phyloP scores from a whole-genome alignment of 30 jellyfish, hydroid and myxozoan species.

The Pseudorhiza aurosa region DNA sequence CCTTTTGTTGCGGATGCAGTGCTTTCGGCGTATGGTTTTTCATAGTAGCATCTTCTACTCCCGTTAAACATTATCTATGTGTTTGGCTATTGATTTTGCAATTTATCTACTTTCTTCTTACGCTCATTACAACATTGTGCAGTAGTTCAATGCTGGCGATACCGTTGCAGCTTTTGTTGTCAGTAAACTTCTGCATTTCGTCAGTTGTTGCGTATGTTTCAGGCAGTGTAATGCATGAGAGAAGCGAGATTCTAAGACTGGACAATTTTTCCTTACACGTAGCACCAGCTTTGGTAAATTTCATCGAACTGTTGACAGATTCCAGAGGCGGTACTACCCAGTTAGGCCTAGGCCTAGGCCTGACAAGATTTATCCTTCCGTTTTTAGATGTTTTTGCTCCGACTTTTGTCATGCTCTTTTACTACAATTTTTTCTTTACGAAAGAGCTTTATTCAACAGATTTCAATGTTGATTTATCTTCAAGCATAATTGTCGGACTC shows the following conservation, averaged over 20 bases:
- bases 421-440: conserved; percentile 6
- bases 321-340: neutral
- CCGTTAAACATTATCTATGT: conserved; percentile 32
- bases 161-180: conserved; percentile 1
- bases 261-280: conserved; percentile 38
- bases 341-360: too few relatives aligned
- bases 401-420: neutral
- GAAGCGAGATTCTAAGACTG: neutral
- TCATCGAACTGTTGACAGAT: neutral
- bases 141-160: neutral
- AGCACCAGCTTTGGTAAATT: conserved; percentile 29
- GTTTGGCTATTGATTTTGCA: conserved; percentile 40
- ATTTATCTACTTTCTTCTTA: neutral
- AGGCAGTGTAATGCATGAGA: conserved; percentile 21
- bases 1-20: conserved; percentile 39
- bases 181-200: conserved; percentile 48
- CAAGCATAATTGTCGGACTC: neutral
- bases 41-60: neutral
- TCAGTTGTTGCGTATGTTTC: conserved; percentile 18
- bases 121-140: neutral
- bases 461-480: conserved; percentile 7
- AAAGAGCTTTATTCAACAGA: neutral
- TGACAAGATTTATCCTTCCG: neutral
- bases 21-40: conserved; percentile 42
- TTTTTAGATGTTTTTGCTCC: conserved; percentile 21